Percentiles rank a stretch among this genome's conserved stretches.
Conservation (phyloP, 2,888 invertebrate species). For the Idaea aversata region DNA sequence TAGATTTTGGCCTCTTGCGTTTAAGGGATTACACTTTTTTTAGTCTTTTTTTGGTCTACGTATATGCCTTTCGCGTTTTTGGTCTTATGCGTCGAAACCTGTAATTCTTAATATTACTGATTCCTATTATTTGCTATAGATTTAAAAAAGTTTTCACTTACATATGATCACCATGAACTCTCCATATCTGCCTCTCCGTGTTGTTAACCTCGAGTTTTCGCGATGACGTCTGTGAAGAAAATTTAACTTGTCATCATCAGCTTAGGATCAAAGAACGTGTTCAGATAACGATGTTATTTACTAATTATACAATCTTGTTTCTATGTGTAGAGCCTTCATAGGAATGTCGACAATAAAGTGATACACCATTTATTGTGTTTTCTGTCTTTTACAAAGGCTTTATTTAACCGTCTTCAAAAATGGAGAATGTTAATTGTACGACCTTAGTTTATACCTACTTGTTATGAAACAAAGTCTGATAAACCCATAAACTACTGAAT, state of each 20-base stretch:
- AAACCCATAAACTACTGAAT: no score
- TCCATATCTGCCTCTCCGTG: not conserved
- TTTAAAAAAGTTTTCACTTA: not conserved
- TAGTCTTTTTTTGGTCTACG: no score
- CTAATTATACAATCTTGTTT: not conserved
- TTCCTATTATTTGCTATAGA: not conserved
- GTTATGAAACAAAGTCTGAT: no score
- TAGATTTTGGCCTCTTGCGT: no score
- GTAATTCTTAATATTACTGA: no score
- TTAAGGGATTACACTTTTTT: no score
- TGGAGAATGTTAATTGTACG: not conserved
- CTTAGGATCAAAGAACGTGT: constrained; percentile 3
- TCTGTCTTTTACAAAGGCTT: not conserved
- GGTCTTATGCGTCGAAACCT: no score
- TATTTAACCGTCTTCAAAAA: not conserved
- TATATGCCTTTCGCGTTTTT: no score
- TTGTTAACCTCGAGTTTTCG: constrained; percentile 4
- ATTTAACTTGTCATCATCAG: constrained; percentile 6
- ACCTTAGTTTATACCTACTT: no score
- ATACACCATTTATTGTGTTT: not conserved
- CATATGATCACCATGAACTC: not conserved
- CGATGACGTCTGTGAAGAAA: constrained; percentile 8
- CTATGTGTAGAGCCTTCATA: constrained; percentile 1
- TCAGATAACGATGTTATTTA: not conserved
- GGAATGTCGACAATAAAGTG: not conserved